phyloP scores from a whole-genome alignment of 2,888 invertebrate genomes.

The Microctonus aethiopoides region DNA sequence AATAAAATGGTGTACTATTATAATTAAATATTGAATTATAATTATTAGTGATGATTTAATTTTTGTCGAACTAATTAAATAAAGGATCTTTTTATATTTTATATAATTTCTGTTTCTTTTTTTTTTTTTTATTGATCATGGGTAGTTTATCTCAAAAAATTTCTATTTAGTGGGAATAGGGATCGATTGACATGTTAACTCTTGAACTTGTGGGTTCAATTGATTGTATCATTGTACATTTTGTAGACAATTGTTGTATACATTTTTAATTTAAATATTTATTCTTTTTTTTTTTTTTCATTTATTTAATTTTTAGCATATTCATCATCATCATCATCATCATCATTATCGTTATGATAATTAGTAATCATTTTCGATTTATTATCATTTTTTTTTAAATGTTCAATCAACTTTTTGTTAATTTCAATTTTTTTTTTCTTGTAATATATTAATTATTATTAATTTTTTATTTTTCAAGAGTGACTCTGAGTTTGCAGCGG shows the following conservation, averaged over 20 bases:
- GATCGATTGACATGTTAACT: conserved; percentile 50
- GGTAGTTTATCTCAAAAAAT: conserved; percentile 18
- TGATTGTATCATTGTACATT: conserved; percentile 52
- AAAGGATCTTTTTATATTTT: conserved; percentile 12
- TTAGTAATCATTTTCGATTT: neutral
- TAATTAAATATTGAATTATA: too few relatives aligned
- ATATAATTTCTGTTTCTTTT: conserved; percentile 1
- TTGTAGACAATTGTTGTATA: conserved; percentile 40
- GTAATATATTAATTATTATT: neutral
- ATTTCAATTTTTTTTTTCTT: neutral
- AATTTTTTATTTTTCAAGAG: neutral
- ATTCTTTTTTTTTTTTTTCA: conserved; percentile 16
- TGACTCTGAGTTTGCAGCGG: conserved; percentile 12
- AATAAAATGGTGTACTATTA: too few relatives aligned
- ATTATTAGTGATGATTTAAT: conserved; percentile 6
- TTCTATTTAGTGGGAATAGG: conserved; percentile 24
- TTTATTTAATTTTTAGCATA: conserved; percentile 9
- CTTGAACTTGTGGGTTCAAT: conserved; percentile 48
- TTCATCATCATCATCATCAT: neutral
- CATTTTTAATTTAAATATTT: too few relatives aligned
- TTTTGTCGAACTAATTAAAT: conserved; percentile 16
- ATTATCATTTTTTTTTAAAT: neutral
- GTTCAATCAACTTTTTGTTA: neutral
- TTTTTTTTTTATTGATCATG: conserved; percentile 10
- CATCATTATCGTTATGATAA: neutral